Evolutionary conservation across 2,888 invertebrate genomes (phyloP).

Genomic region (Lobophora halterata): DNA sequence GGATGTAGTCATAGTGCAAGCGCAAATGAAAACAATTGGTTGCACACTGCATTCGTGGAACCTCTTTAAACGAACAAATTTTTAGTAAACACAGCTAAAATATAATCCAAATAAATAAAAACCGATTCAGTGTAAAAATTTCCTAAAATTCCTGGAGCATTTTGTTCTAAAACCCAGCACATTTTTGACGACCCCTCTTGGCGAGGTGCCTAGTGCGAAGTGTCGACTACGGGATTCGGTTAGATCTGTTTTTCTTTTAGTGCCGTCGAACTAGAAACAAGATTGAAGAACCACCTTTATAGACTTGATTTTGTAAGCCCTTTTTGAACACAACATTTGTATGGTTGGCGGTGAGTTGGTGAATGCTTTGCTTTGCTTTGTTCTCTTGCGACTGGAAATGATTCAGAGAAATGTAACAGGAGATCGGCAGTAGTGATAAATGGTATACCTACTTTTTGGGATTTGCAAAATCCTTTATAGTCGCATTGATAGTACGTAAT

Average conservation of each 20-base stretch:
- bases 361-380: constrained; percentile 1
- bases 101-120: constrained; percentile 47
- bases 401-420: too few relatives aligned
- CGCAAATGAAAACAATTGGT: constrained; percentile 60
- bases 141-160: constrained; percentile 36
- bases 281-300: constrained; percentile 32
- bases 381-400: too few relatives aligned
- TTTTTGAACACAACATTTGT: constrained; percentile 26
- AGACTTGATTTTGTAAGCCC: constrained; percentile 28
- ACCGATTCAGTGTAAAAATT: constrained; percentile 37
- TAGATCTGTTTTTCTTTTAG: constrained; percentile 34
- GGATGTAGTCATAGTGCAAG: constrained; percentile 44
- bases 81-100: constrained; percentile 43
- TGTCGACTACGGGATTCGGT: constrained; percentile 31
- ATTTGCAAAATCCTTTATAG: too few relatives aligned
- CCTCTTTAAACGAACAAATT: constrained; percentile 45
- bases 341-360: constrained; percentile 8
- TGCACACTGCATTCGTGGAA: constrained; percentile 43
- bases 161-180: constrained; percentile 37
- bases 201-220: constrained; percentile 39
- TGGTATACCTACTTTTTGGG: too few relatives aligned
- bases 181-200: constrained; percentile 42
- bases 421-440: too few relatives aligned
- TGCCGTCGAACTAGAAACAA: constrained; percentile 28
- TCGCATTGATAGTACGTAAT: too few relatives aligned